phyloP scores from a whole-genome alignment of 2,113 vertebrate species.

The Ibidorhyncha struthersii region DNA sequence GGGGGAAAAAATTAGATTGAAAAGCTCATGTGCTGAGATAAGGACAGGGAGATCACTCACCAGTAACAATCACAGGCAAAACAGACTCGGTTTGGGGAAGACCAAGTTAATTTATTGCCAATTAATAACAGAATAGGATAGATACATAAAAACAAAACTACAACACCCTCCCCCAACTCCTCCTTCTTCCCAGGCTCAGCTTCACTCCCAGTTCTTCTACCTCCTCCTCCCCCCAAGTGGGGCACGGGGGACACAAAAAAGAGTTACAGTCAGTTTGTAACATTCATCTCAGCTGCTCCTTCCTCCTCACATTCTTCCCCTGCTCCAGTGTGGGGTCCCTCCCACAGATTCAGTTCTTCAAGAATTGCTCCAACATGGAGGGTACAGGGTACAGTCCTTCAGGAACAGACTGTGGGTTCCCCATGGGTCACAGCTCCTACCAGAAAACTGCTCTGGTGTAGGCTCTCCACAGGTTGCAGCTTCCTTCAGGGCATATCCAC shows the following conservation, averaged over 20 bases:
- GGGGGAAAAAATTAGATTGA: not conserved
- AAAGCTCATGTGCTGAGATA: not conserved
- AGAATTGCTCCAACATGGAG: not conserved
- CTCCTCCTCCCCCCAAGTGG: rapidly evolving
- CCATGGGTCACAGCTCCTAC: not conserved
- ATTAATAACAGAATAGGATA: not conserved
- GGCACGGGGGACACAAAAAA: not conserved
- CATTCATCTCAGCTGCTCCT: not conserved
- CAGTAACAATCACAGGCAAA: not conserved
- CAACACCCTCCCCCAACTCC: not conserved
- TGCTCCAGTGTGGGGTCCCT: not conserved
- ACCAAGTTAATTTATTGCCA: not conserved
- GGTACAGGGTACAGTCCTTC: not conserved
- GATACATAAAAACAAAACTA: not conserved
- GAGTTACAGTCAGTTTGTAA: not conserved
- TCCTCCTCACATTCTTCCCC: not conserved
- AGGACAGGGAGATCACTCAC: not conserved
- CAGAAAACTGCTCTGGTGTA: not conserved
- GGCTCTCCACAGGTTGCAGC: not conserved
- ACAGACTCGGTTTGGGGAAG: not conserved
- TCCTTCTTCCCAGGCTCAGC: not conserved
- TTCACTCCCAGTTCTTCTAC: not conserved
- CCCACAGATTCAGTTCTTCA: not conserved
- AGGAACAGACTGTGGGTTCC: not conserved
- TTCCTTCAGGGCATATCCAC: not conserved